Conservation (phyloP, 2,113 vertebrate genomes). For the Hydrochoerus hydrochaeris region DNA sequence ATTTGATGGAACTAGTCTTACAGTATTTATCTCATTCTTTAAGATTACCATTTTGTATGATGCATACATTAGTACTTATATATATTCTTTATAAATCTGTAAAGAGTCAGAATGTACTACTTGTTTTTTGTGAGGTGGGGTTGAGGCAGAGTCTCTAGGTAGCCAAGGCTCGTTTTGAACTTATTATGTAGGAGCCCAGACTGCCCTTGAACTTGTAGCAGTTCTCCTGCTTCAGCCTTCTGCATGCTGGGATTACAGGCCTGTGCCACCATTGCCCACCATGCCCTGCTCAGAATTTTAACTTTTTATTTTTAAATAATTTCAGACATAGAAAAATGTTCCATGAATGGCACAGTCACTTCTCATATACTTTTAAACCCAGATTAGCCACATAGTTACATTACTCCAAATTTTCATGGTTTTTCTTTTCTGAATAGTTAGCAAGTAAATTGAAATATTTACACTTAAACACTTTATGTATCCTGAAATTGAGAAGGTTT, state of each 20-base stretch:
- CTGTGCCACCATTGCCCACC: not conserved
- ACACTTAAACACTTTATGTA: not conserved
- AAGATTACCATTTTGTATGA: slow-evolving; percentile 38
- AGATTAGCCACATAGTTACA: not conserved
- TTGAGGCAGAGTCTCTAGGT: not conserved
- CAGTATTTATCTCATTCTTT: not conserved
- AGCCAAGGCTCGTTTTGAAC: too few species aligned
- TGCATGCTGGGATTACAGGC: not conserved
- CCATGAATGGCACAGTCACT: not conserved
- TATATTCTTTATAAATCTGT: not conserved
- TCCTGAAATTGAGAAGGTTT: not conserved
- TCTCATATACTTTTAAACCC: not conserved
- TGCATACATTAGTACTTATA: not conserved
- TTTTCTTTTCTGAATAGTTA: not conserved
- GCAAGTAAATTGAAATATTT: not conserved
- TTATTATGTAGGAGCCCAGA: not conserved
- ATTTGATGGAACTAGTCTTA: not conserved
- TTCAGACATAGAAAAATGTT: not conserved
- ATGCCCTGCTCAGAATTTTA: not conserved
- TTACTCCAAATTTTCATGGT: not conserved
- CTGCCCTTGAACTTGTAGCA: not conserved
- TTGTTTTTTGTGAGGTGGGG: not conserved
- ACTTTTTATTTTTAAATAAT: not conserved
- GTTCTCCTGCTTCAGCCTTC: not conserved
- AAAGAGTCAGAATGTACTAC: not conserved